Base-by-base conservation (phyloP, 2,797 vertebrate species). In the Eutrigla gurnardus region DNA sequence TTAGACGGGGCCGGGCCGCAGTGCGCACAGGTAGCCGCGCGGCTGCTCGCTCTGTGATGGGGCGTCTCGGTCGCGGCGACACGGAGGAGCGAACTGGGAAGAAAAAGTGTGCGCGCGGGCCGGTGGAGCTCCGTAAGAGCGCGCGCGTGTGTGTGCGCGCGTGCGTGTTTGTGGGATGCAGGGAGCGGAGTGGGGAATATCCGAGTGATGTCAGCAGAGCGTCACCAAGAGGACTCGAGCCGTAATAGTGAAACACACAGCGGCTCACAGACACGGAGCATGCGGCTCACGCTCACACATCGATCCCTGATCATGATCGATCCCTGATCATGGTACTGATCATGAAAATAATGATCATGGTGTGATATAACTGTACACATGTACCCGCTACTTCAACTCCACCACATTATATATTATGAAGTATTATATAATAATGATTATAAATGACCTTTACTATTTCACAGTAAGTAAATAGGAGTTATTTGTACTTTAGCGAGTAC, bases 131-230 rank as follows among this genome's bases (percentile, higher is more conserved):
- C 59, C 32, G 83, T 43, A 25, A 25, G 2, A 25, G 2, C 25
- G 25, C 25, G 25, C 25, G 25, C 25, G 25, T 2, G 25, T 25
- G 25, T 25, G 25, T 25, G 25, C 2, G 25, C 25, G 25, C 25
- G 25, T 25, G 25, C 25, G 86, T 32, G 74, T 66, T 15, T 65
- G 74, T 2, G 25, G 25, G 25, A 18, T 60, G 82, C 66, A 35
- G 65, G 69, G 78, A 76, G 84, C 80, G n/a, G 91, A 78, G 84
- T 0, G 80, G 81, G 78, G 82, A 52, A 80, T 76, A 83, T 81
- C 65, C 40, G 43, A 69, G 86, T 91, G 91, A 93, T 89, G 92
- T 91, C 90, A 92, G 88, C 90, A 92, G 83, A 93, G 91, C 91
- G 91, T 90, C 91, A 90, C 89, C 90, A 89, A 89, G 86, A 89